Conservation (phyloP, 2,113 vertebrate genomes). For the Centropus bengalensis region DNA sequence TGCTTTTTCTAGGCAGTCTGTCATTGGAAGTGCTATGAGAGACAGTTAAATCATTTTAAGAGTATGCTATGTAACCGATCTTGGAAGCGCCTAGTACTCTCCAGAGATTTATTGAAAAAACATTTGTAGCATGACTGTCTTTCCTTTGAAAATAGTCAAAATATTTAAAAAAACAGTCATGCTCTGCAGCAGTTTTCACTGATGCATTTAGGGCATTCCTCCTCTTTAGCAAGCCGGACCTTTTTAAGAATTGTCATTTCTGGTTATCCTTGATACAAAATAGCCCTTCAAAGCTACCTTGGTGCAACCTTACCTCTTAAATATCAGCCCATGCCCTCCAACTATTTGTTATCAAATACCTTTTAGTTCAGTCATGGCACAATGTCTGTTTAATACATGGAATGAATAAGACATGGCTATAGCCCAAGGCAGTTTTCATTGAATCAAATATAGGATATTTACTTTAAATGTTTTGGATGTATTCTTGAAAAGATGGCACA, state of each 20-base stretch:
- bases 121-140: slow-evolving; percentile 52
- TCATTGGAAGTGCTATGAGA: slow-evolving; percentile 66
- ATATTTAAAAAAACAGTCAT: slow-evolving; percentile 71
- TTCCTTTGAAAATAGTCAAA: slow-evolving; percentile 58
- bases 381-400: slow-evolving; percentile 18
- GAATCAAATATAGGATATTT: not conserved
- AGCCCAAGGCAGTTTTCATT: not conserved
- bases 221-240: slow-evolving; percentile 68
- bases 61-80: slow-evolving; percentile 64
- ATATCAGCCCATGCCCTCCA: slow-evolving; percentile 73
- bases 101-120: slow-evolving; percentile 71
- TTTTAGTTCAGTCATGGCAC: slow-evolving; percentile 46
- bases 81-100: slow-evolving; percentile 35
- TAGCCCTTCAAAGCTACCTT: slow-evolving; percentile 69
- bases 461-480: not conserved
- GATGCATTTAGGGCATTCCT: slow-evolving; percentile 67
- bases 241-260: slow-evolving; percentile 77
- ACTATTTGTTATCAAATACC: slow-evolving; percentile 66
- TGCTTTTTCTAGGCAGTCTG: slow-evolving; percentile 59
- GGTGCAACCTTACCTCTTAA: slow-evolving; percentile 73
- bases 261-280: slow-evolving; percentile 75
- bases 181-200: slow-evolving; percentile 58
- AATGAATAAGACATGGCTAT: slow-evolving; percentile 15
- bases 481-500: not conserved
- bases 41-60: slow-evolving; percentile 69